Base-by-base conservation (phyloP, 2,113 vertebrate species). In the Eulacestoma nigropectus region DNA sequence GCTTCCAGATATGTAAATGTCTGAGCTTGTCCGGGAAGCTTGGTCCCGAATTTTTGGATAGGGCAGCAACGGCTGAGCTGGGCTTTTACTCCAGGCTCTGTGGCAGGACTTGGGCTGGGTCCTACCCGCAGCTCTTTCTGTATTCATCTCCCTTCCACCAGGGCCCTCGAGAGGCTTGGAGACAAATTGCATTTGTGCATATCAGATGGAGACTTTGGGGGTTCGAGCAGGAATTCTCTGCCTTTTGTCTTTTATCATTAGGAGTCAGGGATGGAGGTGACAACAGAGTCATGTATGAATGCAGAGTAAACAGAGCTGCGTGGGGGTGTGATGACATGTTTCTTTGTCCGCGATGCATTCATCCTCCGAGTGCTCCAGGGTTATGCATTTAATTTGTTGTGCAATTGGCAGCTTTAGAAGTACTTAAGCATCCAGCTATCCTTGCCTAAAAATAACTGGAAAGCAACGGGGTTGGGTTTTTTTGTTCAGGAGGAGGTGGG, bases 311-410 rank as follows among this genome's bases (percentile, higher is more conserved):
- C 94, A 97, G 93, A 96, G 91, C 92, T 65, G 44, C 39, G 42
- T 89, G 94, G 50, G 95, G 93, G 95, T 92, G 89, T 92, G 95
- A 95, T 97, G 96, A 87, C 96, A 95, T 89, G 93, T 95, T 96
- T 67, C 95, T 96, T 97, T 97, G 97, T 96, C 96, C 74, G 0
- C 93, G 90, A 96, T 96, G 60, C 94, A 96, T 96, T 95, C 96
- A 96, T 96, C 76, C 93, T 87, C 91, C 16, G 35, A 95, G 91
- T 95, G 92, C 94, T 95, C 91, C 78, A 57, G 96, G 95, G 96
- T 96, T 95, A 89, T 80, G 89, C 94, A 95, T 97, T 92, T 96
- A 96, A 97, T 97, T 97, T 93, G 69, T 65, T 92, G 96, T 89
- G 92, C 94, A 94, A 68, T 90, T 95, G 94, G 95, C 96, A 97